Evolutionary conservation across 1,140 invertebrate species (phyloP).

Genomic region (Drosophila athabasca): DNA sequence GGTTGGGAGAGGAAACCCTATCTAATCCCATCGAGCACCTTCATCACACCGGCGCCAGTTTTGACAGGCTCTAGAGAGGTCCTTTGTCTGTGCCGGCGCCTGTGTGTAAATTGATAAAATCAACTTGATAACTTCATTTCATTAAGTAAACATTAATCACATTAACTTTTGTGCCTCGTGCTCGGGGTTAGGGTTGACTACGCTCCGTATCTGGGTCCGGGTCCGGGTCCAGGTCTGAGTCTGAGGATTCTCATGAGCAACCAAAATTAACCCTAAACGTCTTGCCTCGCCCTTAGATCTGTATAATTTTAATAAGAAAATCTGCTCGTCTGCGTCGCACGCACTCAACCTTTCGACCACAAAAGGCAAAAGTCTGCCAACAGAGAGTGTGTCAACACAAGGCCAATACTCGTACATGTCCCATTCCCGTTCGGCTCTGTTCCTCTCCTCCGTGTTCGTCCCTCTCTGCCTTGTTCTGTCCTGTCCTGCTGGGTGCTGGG

Average conservation of each 20-base stretch:
- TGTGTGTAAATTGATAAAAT: slow-evolving; percentile 80
- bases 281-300: slow-evolving; percentile 20
- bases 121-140: slow-evolving; percentile 82
- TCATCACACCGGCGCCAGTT: slow-evolving; percentile 65
- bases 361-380: slow-evolving; percentile 70
- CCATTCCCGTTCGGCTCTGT: slow-evolving; percentile 3
- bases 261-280: slow-evolving; percentile 73
- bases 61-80: slow-evolving; percentile 55
- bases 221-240: slow-evolving; percentile 26
- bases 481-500: slow-evolving; percentile 5
- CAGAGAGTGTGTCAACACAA: slow-evolving; percentile 74
- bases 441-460: background rate
- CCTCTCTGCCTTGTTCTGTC: slow-evolving; percentile 3
- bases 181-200: background rate
- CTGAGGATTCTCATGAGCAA: slow-evolving; percentile 29
- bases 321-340: slow-evolving; percentile 50
- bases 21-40: slow-evolving; percentile 54
- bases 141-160: slow-evolving; percentile 83
- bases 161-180: slow-evolving; percentile 69
- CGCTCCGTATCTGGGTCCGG: slow-evolving; percentile 10
- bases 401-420: slow-evolving; percentile 47
- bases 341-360: slow-evolving; percentile 62
- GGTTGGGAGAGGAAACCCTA: background rate
- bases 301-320: slow-evolving; percentile 76
- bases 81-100: slow-evolving; percentile 56